Conservation (phyloP, 2,888 invertebrate genomes). For the Ceramica pisi region DNA sequence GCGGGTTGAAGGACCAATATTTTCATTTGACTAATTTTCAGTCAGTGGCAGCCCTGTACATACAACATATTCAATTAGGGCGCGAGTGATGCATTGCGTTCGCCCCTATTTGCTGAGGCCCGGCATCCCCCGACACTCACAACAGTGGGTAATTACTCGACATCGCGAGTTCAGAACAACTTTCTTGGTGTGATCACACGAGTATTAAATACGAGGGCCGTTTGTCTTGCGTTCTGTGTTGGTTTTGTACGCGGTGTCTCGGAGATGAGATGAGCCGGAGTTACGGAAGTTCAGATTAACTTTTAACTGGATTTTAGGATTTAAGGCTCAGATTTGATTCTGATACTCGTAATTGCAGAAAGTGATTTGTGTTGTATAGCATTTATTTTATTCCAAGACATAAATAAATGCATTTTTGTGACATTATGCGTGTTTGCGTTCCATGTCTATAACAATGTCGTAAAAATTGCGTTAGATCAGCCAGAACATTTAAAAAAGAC, state of each 20-base stretch:
- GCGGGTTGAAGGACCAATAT: not conserved
- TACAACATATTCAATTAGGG: slow-evolving; percentile 64
- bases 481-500: too few relatives aligned
- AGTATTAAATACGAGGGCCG: slow-evolving; percentile 17
- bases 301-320: not conserved
- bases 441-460: too few relatives aligned
- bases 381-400: not conserved
- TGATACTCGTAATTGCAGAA: too few relatives aligned
- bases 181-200: slow-evolving; percentile 35
- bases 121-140: not conserved
- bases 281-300: slow-evolving; percentile 7
- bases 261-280: not conserved
- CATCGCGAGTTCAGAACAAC: slow-evolving; percentile 54
- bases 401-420: not conserved
- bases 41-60: slow-evolving; percentile 39
- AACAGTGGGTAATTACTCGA: slow-evolving; percentile 57
- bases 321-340: not conserved
- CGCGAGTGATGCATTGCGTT: slow-evolving; percentile 58
- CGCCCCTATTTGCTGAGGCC: slow-evolving; percentile 62
- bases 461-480: too few relatives aligned
- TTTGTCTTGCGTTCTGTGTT: slow-evolving; percentile 57
- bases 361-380: not conserved
- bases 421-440: not conserved
- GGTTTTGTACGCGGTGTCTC: slow-evolving; percentile 20
- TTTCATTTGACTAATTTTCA: not conserved